Base-by-base conservation (phyloP, 2,113 vertebrate genomes). In the Scomber colias region DNA sequence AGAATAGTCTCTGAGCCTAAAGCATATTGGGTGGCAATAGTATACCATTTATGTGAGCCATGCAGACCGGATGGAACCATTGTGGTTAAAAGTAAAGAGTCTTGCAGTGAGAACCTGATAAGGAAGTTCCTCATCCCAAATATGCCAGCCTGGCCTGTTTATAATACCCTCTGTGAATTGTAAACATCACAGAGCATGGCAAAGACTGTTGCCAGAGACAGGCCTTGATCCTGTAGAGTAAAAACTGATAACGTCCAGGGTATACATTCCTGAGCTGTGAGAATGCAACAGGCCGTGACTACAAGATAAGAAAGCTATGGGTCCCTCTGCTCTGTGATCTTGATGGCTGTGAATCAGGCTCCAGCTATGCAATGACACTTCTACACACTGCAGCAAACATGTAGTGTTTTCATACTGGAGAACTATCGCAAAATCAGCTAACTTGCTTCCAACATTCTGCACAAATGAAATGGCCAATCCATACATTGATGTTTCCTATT, bases 181-280 rank as follows among this genome's bases (percentile, higher is more conserved):
- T 84, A 85, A 90, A 90, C 68, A 88, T 67, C 62, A 71, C 81
- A 81, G 50, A 86, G 76, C 7, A 83, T 75, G 83, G 40, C 73
- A 78, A 81, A 81, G 77, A 88, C 77, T 65, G 86, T 78, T 73
- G 51, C 67, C 64, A 75, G 85, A 76, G 86, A 56, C 15, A 5
- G n/a, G 85, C 92, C 93, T 90, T 92, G 92, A 90, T 90, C 84
- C 85, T 88, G 91, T 71, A 83, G 86, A 76, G 84, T 66, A 89
- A 78, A 86, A 87, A 92, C 92, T 90, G 92, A 93, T 92, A 94
- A 86, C 77, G 90, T 75, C 89, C 84, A 87, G 83, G 81, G 79
- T 82, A 74, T 63, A 79, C 89, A 94, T 94, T 94, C 93, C 85
- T 88, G 74, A 49, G 75, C 75, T 72, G 82, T 78, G 81, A 86